Base-by-base conservation (phyloP, 2,797 vertebrate genomes). In the Naso thynnoides region DNA sequence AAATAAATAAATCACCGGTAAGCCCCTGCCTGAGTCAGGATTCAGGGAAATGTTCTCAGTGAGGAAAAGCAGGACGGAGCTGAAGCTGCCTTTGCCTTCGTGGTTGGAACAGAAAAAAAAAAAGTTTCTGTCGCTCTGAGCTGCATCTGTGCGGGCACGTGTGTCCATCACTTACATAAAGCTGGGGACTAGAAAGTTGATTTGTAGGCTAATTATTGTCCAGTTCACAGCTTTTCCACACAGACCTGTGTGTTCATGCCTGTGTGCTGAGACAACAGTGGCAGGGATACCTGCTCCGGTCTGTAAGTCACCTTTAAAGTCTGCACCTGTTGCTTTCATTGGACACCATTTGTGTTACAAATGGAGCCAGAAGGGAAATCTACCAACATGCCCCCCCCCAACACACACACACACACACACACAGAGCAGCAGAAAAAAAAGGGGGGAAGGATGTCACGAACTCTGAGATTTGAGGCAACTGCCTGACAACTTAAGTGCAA, bases 241-340 rank as follows among this genome's bases (percentile, higher is more conserved):
- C 15, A 26, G 19, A 49, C 21, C 13, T 33, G 6, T 4, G 18
- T 49, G 33, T 33, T 1, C 10, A 10, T 10, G 41, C 48, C n/a
- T 38, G 71, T 73, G 65, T 48, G 42, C 10, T 23, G 57, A 75
- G 60, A 65, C 69, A 63, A 72, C 70, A 38, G 18, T 27, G 15
- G 10, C 64, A 24, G 49, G 48, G 54, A 65, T 60, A 74, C 75
- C 76, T 77, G 56, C 79, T 76, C 55, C 21, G 5, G 21, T 48
- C 80, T 49, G 49, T 71, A 86, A 73, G 44, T 72, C 73, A 64
- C 55, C 67, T 85, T 76, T 76, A 79, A 69, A 85, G 33, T 58
- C 66, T 83, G 86, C 90, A 93, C 92, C 92, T 92, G 91, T 92
- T 90, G 82, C 82, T 61, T 85, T 73, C 78, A 82, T 47, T 79